phyloP scores from a whole-genome alignment of 2,797 vertebrate genomes.

The Monodelphis domestica region DNA sequence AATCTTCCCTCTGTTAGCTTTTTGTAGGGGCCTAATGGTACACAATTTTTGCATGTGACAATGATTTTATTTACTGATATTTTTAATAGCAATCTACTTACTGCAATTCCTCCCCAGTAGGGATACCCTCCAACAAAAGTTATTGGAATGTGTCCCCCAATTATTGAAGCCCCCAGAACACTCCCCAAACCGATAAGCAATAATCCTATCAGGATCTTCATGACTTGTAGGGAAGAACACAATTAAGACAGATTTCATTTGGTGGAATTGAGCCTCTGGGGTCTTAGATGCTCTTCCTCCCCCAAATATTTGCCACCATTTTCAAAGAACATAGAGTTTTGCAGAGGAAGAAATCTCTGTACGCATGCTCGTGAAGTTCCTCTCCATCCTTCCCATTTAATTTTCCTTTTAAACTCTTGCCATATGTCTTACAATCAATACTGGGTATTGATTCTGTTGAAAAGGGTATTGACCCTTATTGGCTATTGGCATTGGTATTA shows the following conservation, averaged over 20 bases:
- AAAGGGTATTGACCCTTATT: no score
- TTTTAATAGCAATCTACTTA: constrained; percentile 57
- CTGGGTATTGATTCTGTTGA: no score
- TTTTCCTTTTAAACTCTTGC: no score
- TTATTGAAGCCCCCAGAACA: constrained; percentile 13
- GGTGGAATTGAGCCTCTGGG: background rate
- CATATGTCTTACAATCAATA: no score
- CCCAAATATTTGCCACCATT: no score
- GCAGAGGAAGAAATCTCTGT: no score
- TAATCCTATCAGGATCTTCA: constrained; percentile 82
- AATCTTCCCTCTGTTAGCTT: background rate
- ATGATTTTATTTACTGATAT: background rate
- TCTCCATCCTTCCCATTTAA: no score
- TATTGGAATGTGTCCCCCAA: background rate
- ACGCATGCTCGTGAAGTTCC: no score
- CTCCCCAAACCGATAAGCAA: constrained; percentile 76
- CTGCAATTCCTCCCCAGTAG: constrained; percentile 81
- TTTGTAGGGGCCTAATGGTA: background rate
- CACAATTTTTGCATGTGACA: background rate
- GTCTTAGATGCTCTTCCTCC: background rate
- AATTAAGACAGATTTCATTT: background rate
- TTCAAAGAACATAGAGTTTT: no score
- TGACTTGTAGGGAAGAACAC: constrained; percentile 67
- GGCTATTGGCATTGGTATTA: no score
- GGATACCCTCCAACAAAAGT: constrained; percentile 78